Base-by-base conservation (phyloP, 2,888 invertebrate species). In the Prenolepis imparis region DNA sequence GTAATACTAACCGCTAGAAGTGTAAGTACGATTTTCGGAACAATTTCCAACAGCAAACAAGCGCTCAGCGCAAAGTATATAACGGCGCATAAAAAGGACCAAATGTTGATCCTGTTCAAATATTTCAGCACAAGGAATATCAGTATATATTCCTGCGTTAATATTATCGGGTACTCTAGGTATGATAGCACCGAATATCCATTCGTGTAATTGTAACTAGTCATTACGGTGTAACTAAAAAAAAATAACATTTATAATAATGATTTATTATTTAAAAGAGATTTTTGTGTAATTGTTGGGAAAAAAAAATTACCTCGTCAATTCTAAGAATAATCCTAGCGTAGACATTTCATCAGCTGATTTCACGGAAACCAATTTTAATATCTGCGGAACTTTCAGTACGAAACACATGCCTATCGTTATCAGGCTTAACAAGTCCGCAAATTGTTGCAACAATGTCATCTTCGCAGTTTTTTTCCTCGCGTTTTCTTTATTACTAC, bases 341-440 rank as follows among this genome's bases (percentile, higher is more conserved):
- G 97, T 91, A 91, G 96, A 97, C 84, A 97, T 96, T 82, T 98
- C 98, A 90, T 96, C 95, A 0, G 97, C 96, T 75, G 97, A 97
- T 94, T 96, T 95, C 73, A 96, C 95, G 87, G 96, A 95, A 6
- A 96, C 92, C 74, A 98, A 95, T 82, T 96, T 96, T 87, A 96
- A 94, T 85, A 98, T 98, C 95, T 98, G 98, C 0, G 98, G 98
- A 72, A 98, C 96, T 95, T 98, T 98, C 89, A 97, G 95, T 88
- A 98, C 96, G 74, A 98, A 95, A 93, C 98, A 98, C 92, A 97
- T 96, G 63, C 96, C 93, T 87, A 98, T 97, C 0, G 98, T 98
- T n/a, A 97, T 95, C 18, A 97, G 93, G 93, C 98, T 98, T 75
- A 98, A 94, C 72, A 96, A 91, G 93, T 97, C 96, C 3, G 96